A percentile compares a stretch with the other conserved stretches of the same genome.
phyloP scores from a whole-genome alignment of 2,113 vertebrate species.

The Chelonoidis abingdonii region DNA sequence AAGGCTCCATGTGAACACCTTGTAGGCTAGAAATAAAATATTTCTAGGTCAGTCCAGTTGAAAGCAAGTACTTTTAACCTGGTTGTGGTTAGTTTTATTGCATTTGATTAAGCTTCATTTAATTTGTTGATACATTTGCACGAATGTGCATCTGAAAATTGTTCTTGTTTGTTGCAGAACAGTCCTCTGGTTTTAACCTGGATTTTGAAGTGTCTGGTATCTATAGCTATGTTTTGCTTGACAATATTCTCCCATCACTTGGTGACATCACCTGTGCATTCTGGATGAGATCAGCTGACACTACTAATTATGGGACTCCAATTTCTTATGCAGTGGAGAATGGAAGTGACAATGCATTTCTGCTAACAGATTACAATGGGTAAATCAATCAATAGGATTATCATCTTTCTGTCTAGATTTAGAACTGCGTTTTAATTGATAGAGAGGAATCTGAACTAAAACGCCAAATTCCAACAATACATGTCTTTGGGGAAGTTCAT shows the following conservation, averaged over 20 bases:
- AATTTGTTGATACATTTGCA: not conserved
- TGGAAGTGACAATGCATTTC: constrained; percentile 94
- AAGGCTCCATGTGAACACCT: not conserved
- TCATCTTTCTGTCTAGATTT: not conserved
- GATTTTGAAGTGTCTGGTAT: constrained; percentile 98
- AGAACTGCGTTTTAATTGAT: not conserved
- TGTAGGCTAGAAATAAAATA: not conserved
- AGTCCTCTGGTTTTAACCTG: constrained; percentile 94
- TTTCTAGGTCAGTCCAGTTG: not conserved
- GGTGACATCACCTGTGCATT: constrained; percentile 92
- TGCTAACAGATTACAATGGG: constrained; percentile 98
- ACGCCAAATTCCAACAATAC: not conserved
- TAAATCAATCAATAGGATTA: constrained; percentile 70
- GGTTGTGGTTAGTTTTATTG: not conserved
- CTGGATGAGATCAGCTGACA: constrained; percentile 96
- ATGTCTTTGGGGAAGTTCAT: not conserved
- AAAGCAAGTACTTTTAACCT: not conserved
- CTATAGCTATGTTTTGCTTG: constrained; percentile 93
- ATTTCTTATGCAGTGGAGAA: constrained; percentile 95
- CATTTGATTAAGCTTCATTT: not conserved
- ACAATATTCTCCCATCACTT: constrained; percentile 89
- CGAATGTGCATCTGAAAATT: constrained; percentile 26
- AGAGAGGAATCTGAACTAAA: not conserved
- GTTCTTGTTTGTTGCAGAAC: constrained; percentile 83
- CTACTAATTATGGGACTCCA: constrained; percentile 93